These are phyloP conservation scores for Hylaeus volcanicus DNA, from an alignment of 1,140 invertebrate genomes.

Conservation along the genomic window DNA sequence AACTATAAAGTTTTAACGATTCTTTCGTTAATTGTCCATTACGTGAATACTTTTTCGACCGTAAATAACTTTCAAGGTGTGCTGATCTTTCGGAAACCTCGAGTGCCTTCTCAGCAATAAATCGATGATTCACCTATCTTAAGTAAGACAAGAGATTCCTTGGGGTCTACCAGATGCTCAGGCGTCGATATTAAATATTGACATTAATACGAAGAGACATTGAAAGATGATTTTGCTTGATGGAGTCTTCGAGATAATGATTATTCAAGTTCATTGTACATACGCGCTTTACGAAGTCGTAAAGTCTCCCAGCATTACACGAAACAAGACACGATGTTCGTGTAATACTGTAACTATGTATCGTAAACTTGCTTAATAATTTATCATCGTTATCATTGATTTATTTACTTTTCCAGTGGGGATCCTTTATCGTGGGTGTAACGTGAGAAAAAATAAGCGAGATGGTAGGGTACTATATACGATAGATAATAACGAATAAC, in stretches of 20 bases:
- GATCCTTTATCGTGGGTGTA: too few relatives aligned
- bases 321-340: neutral
- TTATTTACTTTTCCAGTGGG: too few relatives aligned
- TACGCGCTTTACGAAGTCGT: neutral
- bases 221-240: neutral
- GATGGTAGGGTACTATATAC: too few relatives aligned
- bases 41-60: slow-evolving; percentile 11
- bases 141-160: slow-evolving; percentile 6
- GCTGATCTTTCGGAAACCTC: neutral
- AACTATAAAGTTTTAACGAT: slow-evolving; percentile 25
- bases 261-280: neutral
- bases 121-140: neutral
- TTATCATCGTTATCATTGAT: too few relatives aligned
- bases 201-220: neutral
- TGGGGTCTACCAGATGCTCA: neutral
- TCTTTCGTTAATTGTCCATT: neutral
- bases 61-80: neutral
- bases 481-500: too few relatives aligned
- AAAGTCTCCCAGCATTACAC: neutral
- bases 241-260: neutral
- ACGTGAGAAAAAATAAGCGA: too few relatives aligned
- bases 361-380: too few relatives aligned
- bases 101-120: slow-evolving; percentile 22
- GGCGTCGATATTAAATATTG: slow-evolving; percentile 29
- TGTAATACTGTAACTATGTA: too few relatives aligned